Evolutionary conservation across 2,797 vertebrate species (phyloP).

Genomic region (Podarcis siculus): DNA sequence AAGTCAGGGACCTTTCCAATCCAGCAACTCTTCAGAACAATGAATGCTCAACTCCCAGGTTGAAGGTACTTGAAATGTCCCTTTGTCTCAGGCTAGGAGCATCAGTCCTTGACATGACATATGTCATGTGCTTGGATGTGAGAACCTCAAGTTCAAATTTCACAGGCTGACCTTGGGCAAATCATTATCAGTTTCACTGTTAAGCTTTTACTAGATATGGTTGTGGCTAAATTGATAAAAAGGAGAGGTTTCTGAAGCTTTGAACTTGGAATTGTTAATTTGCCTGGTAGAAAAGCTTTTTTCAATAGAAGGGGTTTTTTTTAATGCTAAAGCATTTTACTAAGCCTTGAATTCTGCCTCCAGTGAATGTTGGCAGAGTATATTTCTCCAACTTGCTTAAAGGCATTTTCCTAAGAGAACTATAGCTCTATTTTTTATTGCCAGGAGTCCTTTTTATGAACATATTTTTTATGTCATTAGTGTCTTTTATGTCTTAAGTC

Average conservation of each 20-base stretch:
- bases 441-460: conserved; percentile 47
- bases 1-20: rapidly evolving
- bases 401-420: conserved; percentile 43
- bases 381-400: conserved; percentile 55
- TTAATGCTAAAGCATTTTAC: conserved; percentile 31
- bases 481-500: conserved; percentile 42
- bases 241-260: conserved; percentile 39
- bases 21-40: conserved; percentile 8
- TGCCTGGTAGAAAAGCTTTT: conserved; percentile 25
- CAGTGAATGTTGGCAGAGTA: conserved; percentile 42
- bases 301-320: not conserved
- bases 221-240: conserved; percentile 49
- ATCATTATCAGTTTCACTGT: not conserved
- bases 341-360: conserved; percentile 23
- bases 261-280: conserved; percentile 45
- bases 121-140: not conserved
- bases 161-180: not conserved
- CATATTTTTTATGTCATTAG: conserved; percentile 53
- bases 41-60: not conserved
- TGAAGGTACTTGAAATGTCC: no score
- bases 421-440: conserved; percentile 40
- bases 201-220: no score
- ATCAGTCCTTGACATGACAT: no score
- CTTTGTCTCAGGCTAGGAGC: no score
- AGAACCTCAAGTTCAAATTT: not conserved